phyloP scores from a whole-genome alignment of 2,888 invertebrate species.

The Tryphoninae sp. region DNA sequence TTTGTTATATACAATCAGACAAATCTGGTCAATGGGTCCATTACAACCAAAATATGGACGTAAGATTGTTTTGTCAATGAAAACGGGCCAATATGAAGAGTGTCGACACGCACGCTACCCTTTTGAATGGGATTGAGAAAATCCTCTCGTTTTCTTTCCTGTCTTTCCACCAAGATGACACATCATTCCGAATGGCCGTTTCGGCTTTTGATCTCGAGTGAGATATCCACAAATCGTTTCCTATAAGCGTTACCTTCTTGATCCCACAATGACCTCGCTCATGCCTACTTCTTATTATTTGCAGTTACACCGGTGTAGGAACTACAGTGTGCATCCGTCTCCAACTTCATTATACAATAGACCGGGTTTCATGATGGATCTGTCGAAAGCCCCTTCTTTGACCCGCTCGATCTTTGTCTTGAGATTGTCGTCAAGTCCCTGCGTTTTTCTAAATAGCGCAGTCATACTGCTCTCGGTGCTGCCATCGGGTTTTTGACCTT shows the following conservation, averaged over 20 bases:
- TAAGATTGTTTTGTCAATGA: slow-evolving; percentile 65
- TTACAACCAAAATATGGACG: slow-evolving; percentile 37
- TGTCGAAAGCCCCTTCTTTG: no score
- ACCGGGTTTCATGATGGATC: no score
- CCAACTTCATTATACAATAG: no score
- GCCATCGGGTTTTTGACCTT: slow-evolving; percentile 21
- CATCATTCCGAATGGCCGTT: slow-evolving; percentile 56
- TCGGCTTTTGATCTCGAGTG: slow-evolving; percentile 52
- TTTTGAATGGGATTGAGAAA: slow-evolving; percentile 72
- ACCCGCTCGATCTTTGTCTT: no score
- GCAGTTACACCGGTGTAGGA: no score
- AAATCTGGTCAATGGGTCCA: slow-evolving; percentile 58
- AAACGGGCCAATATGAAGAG: slow-evolving; percentile 73
- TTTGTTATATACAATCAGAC: slow-evolving; percentile 21
- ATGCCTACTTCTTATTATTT: slow-evolving; percentile 63
- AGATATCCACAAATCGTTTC: slow-evolving; percentile 69
- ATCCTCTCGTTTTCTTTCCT: slow-evolving; percentile 74
- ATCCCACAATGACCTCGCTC: slow-evolving; percentile 74
- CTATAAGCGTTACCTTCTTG: slow-evolving; percentile 68
- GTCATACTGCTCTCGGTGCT: no score
- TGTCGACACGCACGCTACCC: slow-evolving; percentile 69
- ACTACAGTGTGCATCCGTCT: no score
- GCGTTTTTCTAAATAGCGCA: no score
- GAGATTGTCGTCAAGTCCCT: no score
- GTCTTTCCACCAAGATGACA: slow-evolving; percentile 59